Percentiles rank a stretch among this genome's conserved stretches.
Evolutionary conservation across 2,797 vertebrate species (phyloP).

Genomic region (Micromesistius poutassou): DNA sequence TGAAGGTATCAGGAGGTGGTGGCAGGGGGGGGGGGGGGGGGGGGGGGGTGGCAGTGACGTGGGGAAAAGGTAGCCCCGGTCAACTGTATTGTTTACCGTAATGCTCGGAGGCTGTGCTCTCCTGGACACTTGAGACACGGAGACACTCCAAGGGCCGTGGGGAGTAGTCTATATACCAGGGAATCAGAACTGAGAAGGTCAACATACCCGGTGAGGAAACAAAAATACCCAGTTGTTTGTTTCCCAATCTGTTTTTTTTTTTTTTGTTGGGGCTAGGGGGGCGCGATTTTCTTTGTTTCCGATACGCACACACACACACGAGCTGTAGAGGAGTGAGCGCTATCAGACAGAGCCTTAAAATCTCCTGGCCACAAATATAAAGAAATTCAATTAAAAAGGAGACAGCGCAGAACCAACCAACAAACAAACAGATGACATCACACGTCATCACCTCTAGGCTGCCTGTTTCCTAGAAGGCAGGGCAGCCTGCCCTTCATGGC

Average conservation of each 20-base stretch:
- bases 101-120: neutral
- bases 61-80: constrained; percentile 1
- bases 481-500: constrained; percentile 57
- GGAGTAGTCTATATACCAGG: neutral
- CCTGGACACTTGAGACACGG: neutral
- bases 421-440: constrained; percentile 36
- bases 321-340: neutral
- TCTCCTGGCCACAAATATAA: constrained; percentile 10
- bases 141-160: neutral
- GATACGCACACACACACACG: neutral
- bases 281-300: neutral
- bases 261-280: neutral
- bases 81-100: constrained; percentile 11
- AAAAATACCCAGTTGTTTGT: neutral
- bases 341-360: neutral
- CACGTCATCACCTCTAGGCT: constrained; percentile 30
- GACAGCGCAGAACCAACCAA: constrained; percentile 35
- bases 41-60: neutral
- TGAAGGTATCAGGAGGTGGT: neutral
- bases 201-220: neutral
- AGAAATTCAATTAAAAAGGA: constrained; percentile 13
- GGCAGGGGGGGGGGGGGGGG: neutral
- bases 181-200: neutral
- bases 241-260: neutral
- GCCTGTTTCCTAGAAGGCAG: constrained; percentile 19